Evolutionary conservation across 1,140 invertebrate genomes (phyloP), one percentile per base, ranked within the genome.

Genomic region (Acromyrmex charruanus): DNA sequence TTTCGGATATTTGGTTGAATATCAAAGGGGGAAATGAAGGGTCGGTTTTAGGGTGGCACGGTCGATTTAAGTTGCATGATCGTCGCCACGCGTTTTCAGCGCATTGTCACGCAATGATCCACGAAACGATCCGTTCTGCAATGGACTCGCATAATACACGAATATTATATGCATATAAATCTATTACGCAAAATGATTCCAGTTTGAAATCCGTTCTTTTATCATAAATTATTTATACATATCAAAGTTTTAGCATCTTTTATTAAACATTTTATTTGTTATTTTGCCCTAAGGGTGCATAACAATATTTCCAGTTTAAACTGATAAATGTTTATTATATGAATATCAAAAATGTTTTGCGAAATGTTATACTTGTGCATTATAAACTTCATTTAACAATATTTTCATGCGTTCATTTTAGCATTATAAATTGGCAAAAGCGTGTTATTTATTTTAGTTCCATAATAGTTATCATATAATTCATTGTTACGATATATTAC

Each of bases 61-160:
- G 28, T 85, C 82, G 75, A 85, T 85, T 85, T 85, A 79, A 85
- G 82, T 79, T 65, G 53, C 72, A 16, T 55, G 49, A 65, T 53
- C 72, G 59, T 77, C 59, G 61, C 21, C 75, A 77, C 75, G 44
- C n/a, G 35, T 44, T 79, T 85, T 85, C 35, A 49, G 49, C 74
- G 82, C 82, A 85, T 77, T 51, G 72, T 66, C 49, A 18, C 72
- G 74, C 82, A 61, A 68, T 55, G 31, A 77, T 79, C 51, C 61
- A 68, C 59, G 82, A 77, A 58, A 66, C 61, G 49, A 77, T 55
- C 6, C 49, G 21, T 14, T 28, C 44, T 79, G 9, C 49, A 61
- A 4, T 49, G 9, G 25, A 61, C 18, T 82, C 5, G 69, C 14
- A 12, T 21, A 49, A 51, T 72, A 49, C 21, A 18, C 66, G 68